Conservation (phyloP, 2,113 vertebrate species). For the Chascanopsetta lugubris region DNA sequence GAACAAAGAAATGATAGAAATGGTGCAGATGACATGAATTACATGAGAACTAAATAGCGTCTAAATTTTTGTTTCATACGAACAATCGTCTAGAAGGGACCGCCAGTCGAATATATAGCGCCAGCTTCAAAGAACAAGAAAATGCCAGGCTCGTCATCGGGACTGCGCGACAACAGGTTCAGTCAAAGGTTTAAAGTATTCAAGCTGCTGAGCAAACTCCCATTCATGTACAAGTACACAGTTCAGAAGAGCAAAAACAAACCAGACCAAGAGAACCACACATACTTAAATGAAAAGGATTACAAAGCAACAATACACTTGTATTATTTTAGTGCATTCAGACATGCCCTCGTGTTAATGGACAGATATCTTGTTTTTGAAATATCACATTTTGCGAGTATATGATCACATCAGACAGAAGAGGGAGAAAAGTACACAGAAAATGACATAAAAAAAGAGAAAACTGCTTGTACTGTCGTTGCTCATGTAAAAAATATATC, state of each 20-base stretch:
- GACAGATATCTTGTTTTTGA: constrained; percentile 63
- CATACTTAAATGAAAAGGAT: constrained; percentile 50
- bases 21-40: constrained; percentile 74
- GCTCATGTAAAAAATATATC: constrained; percentile 47
- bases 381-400: constrained; percentile 61
- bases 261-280: constrained; percentile 22
- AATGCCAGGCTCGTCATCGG: constrained; percentile 59
- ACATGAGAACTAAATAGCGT: constrained; percentile 67
- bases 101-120: constrained; percentile 69
- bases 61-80: constrained; percentile 68
- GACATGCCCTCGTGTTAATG: constrained; percentile 66
- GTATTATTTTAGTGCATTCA: constrained; percentile 78
- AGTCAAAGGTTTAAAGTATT: constrained; percentile 57
- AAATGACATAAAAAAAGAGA: constrained; percentile 5
- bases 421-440: constrained; percentile 15
- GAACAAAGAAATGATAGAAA: constrained; percentile 50
- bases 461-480: constrained; percentile 43
- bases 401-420: constrained; percentile 24
- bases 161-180: constrained; percentile 62
- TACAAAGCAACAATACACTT: constrained; percentile 58
- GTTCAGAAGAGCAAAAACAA: constrained; percentile 45
- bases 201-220: constrained; percentile 63
- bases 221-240: constrained; percentile 52
- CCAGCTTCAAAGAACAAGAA: constrained; percentile 56
- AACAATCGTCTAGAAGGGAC: constrained; percentile 70